Evolutionary conservation across 2,113 vertebrate species (phyloP).

Genomic region (Camelus dromedarius): DNA sequence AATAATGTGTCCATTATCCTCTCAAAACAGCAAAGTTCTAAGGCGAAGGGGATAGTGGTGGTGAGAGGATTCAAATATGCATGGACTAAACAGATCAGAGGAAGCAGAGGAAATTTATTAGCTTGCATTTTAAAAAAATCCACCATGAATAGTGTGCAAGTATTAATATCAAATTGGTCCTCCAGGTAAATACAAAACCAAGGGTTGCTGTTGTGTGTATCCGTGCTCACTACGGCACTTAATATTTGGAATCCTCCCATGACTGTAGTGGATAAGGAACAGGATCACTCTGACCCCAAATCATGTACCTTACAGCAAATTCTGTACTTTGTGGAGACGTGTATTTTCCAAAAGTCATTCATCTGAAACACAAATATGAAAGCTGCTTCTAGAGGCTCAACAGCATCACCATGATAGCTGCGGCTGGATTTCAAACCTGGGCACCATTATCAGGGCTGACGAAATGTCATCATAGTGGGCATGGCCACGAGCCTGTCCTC

Average conservation of each 20-base stretch:
- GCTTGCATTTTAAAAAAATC: neutral
- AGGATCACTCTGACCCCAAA: neutral
- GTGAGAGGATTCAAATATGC: neutral
- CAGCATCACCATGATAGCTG: neutral
- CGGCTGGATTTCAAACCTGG: neutral
- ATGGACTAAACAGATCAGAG: neutral
- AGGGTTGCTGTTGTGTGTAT: neutral
- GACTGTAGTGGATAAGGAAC: neutral
- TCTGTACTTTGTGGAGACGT: neutral
- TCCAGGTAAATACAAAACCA: neutral
- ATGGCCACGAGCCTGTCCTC: neutral
- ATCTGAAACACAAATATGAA: neutral
- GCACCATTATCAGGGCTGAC: neutral
- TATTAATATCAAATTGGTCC: conserved; percentile 36
- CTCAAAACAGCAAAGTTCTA: neutral
- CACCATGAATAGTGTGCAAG: neutral
- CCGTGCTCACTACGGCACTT: neutral
- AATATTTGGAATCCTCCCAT: neutral
- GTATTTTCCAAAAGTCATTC: neutral
- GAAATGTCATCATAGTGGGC: neutral
- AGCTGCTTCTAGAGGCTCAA: neutral
- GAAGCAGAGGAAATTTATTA: neutral
- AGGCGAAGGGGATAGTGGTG: neutral
- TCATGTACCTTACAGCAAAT: neutral
- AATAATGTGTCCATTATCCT: neutral